Evolutionary conservation across 2,113 vertebrate species (phyloP).

Genomic region (Polyodon spathula): DNA sequence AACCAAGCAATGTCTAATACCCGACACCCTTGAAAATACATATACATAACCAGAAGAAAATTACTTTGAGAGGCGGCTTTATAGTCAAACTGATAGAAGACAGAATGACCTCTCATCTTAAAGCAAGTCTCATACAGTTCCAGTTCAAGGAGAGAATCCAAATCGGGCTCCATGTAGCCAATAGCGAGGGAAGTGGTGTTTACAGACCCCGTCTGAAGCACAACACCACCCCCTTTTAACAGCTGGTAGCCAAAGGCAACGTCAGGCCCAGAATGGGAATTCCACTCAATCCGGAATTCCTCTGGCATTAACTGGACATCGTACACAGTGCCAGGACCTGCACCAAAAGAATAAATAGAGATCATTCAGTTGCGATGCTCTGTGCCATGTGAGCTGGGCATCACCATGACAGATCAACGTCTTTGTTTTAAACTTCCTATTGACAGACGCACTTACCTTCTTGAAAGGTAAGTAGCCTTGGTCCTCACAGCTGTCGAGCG

Average conservation of each 20-base stretch:
- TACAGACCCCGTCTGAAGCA: conserved; percentile 17
- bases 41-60: too few species aligned
- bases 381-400: too few species aligned
- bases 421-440: too few species aligned
- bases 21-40: too few species aligned
- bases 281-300: conserved; percentile 36
- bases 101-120: conserved; percentile 18
- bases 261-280: background rate
- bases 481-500: too few species aligned
- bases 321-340: conserved; percentile 36
- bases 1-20: too few species aligned
- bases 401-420: too few species aligned
- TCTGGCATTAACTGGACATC: conserved; percentile 32
- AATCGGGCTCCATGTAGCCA: conserved; percentile 18
- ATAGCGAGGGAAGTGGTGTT: conserved; percentile 23
- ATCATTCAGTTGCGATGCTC: too few species aligned
- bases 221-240: conserved; percentile 21
- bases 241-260: conserved; percentile 34
- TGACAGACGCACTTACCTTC: too few species aligned
- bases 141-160: conserved; percentile 31
- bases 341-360: background rate
- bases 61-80: background rate
- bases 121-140: conserved; percentile 44
- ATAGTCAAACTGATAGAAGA: conserved; percentile 16
- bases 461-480: too few species aligned